phyloP scores from a whole-genome alignment of 2,113 vertebrate species.

The Arothron firmamentum region DNA sequence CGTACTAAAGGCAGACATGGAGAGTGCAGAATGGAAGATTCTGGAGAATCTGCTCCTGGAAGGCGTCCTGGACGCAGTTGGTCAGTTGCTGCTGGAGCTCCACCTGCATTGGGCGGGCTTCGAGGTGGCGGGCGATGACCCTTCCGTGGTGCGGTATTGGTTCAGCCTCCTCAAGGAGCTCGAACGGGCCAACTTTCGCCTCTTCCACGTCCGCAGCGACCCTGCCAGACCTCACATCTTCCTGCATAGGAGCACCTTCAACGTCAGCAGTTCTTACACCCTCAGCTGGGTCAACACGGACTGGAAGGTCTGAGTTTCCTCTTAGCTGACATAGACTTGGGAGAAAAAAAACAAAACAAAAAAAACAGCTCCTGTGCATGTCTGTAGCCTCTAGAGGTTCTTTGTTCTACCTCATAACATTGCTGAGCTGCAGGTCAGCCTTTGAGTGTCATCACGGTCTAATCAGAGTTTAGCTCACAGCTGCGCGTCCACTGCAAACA shows the following conservation, averaged over 20 bases:
- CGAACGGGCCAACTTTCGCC: slow-evolving; percentile 82
- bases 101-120: slow-evolving; percentile 96
- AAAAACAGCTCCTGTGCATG: background rate
- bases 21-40: slow-evolving; percentile 96
- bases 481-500: background rate
- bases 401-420: slow-evolving; percentile 35
- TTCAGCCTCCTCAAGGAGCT: slow-evolving; percentile 92
- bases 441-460: slow-evolving; percentile 18
- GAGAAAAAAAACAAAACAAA: background rate
- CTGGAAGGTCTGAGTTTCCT: slow-evolving; percentile 64
- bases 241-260: slow-evolving; percentile 84
- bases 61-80: slow-evolving; percentile 84
- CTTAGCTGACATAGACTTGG: background rate
- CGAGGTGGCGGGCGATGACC: slow-evolving; percentile 89
- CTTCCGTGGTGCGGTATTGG: slow-evolving; percentile 89
- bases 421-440: slow-evolving; percentile 45
- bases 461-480: slow-evolving; percentile 19
- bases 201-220: slow-evolving; percentile 85
- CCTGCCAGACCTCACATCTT: slow-evolving; percentile 82
- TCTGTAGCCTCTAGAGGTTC: slow-evolving; percentile 28
- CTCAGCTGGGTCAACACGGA: slow-evolving; percentile 90
- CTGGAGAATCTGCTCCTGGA: slow-evolving; percentile 93
- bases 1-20: slow-evolving; percentile 90
- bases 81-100: slow-evolving; percentile 88
- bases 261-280: slow-evolving; percentile 87